Conservation (phyloP, 1,140 invertebrate genomes). For the Anadara kagoshimensis region DNA sequence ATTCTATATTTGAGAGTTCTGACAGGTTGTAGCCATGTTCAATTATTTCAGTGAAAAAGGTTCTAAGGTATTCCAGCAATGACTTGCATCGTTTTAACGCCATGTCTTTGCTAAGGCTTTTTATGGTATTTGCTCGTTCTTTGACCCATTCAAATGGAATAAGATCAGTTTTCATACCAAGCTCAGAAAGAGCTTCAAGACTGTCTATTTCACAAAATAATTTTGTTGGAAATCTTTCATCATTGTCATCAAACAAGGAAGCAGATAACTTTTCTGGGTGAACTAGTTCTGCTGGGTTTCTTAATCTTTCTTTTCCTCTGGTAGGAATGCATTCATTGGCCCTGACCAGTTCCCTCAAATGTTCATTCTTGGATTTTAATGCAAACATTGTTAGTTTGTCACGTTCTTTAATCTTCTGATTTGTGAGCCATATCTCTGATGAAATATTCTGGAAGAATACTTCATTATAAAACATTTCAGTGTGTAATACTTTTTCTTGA, state of each 20-base stretch:
- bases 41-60: not conserved
- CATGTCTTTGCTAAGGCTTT: not conserved
- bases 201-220: not conserved
- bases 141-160: not conserved
- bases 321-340: slow-evolving; percentile 13
- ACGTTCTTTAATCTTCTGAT: not conserved
- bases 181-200: not conserved
- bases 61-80: not conserved
- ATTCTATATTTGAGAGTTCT: not conserved
- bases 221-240: not conserved
- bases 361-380: not conserved
- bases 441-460: slow-evolving; percentile 2
- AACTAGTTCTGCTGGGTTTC: slow-evolving; percentile 26
- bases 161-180: not conserved
- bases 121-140: not conserved
- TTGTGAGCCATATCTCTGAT: not conserved
- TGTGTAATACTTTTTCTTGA: not conserved
- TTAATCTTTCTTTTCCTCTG: not conserved
- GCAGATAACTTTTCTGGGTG: too few relatives aligned
- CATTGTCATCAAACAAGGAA: not conserved
- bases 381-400: not conserved
- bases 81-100: not conserved
- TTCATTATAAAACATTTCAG: slow-evolving; percentile 1
- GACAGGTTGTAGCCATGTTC: not conserved
- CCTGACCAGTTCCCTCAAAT: not conserved